A percentile compares a stretch with the other conserved stretches of the same genome.
phyloP scores from a whole-genome alignment of 2,113 vertebrate species.

The Polyodon spathula region DNA sequence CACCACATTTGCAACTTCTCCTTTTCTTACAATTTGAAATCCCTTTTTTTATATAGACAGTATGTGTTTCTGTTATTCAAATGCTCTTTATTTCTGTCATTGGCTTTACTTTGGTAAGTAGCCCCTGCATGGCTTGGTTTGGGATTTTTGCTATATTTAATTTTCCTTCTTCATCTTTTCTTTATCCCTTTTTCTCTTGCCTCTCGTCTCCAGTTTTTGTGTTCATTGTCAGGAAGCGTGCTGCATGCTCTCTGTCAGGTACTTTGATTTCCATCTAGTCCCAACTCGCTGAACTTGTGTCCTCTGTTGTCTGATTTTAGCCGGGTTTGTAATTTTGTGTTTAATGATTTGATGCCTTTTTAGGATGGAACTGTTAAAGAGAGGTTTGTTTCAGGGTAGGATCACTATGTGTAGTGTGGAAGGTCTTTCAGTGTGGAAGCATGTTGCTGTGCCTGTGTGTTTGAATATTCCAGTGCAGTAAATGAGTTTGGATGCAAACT shows the following conservation, averaged over 20 bases:
- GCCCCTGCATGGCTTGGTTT: too few relatives aligned
- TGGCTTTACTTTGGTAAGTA: slow-evolving; percentile 25
- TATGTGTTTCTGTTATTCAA: too few relatives aligned
- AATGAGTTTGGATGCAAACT: too few relatives aligned
- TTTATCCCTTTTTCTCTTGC: slow-evolving; percentile 23
- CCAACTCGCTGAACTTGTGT: too few relatives aligned
- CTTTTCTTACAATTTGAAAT: too few relatives aligned
- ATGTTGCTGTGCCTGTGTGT: slow-evolving; percentile 20
- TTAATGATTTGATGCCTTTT: slow-evolving; percentile 20
- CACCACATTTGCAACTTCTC: too few relatives aligned
- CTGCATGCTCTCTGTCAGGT: slow-evolving; percentile 62
- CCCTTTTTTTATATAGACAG: too few relatives aligned
- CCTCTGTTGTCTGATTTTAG: neutral
- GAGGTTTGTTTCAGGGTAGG: slow-evolving; percentile 18
- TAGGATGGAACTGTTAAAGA: slow-evolving; percentile 17
- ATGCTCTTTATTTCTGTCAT: neutral
- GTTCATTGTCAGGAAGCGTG: slow-evolving; percentile 44
- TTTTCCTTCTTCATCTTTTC: slow-evolving; percentile 17
- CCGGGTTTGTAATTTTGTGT: slow-evolving; percentile 9
- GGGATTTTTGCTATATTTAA: slow-evolving; percentile 13
- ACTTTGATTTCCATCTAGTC: too few relatives aligned
- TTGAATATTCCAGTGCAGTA: neutral
- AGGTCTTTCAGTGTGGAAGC: slow-evolving; percentile 14
- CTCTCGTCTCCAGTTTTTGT: slow-evolving; percentile 38
- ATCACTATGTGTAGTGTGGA: too few relatives aligned